Evolutionary conservation across 2,797 vertebrate species (phyloP), one percentile per base, ranked within the genome.

Genomic region (Prunella strophiata): DNA sequence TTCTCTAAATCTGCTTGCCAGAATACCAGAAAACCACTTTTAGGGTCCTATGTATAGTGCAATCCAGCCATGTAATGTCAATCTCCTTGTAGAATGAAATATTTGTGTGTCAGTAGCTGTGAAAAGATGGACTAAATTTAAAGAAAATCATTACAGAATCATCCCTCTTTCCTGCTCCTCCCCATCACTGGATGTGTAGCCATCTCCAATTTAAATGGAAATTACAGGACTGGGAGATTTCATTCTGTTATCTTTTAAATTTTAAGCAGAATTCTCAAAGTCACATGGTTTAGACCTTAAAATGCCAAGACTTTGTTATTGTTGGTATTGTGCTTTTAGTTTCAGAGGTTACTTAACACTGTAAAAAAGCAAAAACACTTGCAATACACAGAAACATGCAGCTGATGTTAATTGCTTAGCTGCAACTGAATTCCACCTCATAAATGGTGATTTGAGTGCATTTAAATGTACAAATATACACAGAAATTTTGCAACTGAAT

Each of bases 361-460:
- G 1, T 45, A 15, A 40, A 38, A 27, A 38, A 1, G 2, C 9
- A 23, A 54, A 38, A 77, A 1, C 5, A 20, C 8, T 50, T 29
- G 4, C 9, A 74, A 47, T 23, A 9, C 36, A 43, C 2, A 62
- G 40, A 67, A 58, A 36, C 7, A 18, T 8, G 5, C 4, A 57
- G 7, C 19, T 72, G 16, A 6, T 45, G 2, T 52, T 63, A 55
- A 20, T 6, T 75, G 25, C 29, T 55, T 22, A 55, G 7, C 11
- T 61, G 32, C 14, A 42, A 19, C 3, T 8, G 34, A 68, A 32
- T 79, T 79, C 40, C 5, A 55, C 13, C 23, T 27, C 13, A 11
- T 50, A 54, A 73, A 17, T 6, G 1, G 7, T 27, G 42, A 51
- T 58, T 42, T 51, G 32, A 47, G 9, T 13, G 30, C 5, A 17